Base-by-base conservation (phyloP, 1,140 invertebrate genomes). In the Eubasilissa regina region DNA sequence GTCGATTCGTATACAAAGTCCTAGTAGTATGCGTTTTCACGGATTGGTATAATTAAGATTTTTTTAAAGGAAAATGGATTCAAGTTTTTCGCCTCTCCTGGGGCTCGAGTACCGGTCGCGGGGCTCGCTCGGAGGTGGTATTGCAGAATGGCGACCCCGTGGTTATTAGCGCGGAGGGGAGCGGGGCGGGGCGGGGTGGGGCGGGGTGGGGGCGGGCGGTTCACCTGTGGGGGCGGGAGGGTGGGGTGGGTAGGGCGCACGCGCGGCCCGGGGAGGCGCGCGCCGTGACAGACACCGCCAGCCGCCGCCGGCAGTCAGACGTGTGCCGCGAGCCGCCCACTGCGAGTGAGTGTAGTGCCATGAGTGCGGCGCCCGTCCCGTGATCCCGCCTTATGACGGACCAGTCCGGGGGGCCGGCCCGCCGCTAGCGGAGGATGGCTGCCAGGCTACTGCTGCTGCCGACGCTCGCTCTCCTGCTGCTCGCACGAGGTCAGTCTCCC, bases 281-380 rank as follows among this genome's bases (percentile, higher is more conserved):
- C 85, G 86, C 86, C 87, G 85, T 85, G 86, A 85, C 85, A 87
- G 84, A 85, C 84, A 86, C 85, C 83, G 86, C 84, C 85, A 84
- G 87, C 85, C 86, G 86, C 86, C 87, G 86, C 85, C 86, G 84
- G 84, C 85, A 84, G 84, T 80, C 79, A 86, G 83, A 83, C 86
- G 64, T 47, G 64, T 45, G 68, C 48, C 48, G 64, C 64, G 83
- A 85, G 85, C 85, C 84, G 84, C 86, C 83, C 87, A 83, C 84
- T 86, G 81, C 84, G 86, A 85, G 87, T 86, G 87, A 87, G 74
- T 80, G 78, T 43, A 51, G 68, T 53, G 68, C 68, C 45, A 72
- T 72, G 68, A 48, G 73, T 60, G 47, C 80, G 74, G 43, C 72
- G 58, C 77, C 76, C 78, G 77, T 43, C 74, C 45, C 77, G 66